Conservation (phyloP, 2,113 vertebrate species). For the Anas platyrhynchos region DNA sequence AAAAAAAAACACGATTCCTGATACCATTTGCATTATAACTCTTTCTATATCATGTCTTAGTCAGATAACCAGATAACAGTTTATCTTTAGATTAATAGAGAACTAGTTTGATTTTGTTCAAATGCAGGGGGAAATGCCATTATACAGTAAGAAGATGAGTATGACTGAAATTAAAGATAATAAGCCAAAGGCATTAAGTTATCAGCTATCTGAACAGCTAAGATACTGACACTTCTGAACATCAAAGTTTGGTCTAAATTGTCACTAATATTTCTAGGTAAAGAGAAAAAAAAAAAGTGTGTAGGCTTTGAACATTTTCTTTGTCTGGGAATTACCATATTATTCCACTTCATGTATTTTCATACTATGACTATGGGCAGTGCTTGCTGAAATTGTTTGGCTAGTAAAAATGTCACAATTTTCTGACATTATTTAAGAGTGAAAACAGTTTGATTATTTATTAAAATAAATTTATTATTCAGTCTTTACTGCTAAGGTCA, state of each 20-base stretch:
- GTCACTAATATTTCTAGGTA: background rate
- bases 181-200: slow-evolving; percentile 50
- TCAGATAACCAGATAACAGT: background rate
- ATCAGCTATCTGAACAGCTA: slow-evolving; percentile 40
- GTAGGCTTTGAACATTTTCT: background rate
- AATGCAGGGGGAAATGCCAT: background rate
- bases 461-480: background rate
- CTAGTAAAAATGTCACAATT: background rate
- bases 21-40: background rate
- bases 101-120: background rate
- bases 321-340: background rate
- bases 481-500: no score
- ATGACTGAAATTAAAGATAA: slow-evolving; percentile 51
- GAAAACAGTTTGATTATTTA: background rate
- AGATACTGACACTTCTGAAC: slow-evolving; percentile 37
- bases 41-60: background rate
- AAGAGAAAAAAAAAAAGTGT: background rate
- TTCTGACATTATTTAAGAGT: background rate
- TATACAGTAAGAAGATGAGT: slow-evolving; percentile 16
- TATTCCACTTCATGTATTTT: background rate
- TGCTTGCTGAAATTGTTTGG: background rate
- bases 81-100: background rate
- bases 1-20: background rate
- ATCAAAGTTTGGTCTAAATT: slow-evolving; percentile 54
- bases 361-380: background rate